phyloP scores from a whole-genome alignment of 2,113 vertebrate genomes.

The Rhinogobius similis region DNA sequence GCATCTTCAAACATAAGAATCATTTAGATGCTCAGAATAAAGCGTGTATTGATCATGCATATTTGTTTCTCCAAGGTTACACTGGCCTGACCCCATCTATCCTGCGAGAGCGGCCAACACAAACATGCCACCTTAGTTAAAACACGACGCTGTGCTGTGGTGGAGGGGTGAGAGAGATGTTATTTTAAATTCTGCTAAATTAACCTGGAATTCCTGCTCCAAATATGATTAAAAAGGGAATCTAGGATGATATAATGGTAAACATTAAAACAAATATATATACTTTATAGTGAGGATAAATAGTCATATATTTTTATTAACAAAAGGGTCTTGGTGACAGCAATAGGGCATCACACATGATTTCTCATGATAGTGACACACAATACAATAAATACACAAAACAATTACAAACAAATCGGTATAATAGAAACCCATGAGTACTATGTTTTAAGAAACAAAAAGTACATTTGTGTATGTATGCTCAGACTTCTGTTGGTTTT shows the following conservation, averaged over 20 bases:
- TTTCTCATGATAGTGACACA: neutral
- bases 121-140: slow-evolving; percentile 66
- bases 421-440: too few relatives aligned
- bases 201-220: neutral
- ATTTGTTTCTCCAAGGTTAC: slow-evolving; percentile 80
- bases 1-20: slow-evolving; percentile 60
- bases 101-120: slow-evolving; percentile 62
- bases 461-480: too few relatives aligned
- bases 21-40: slow-evolving; percentile 77
- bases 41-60: slow-evolving; percentile 81
- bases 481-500: too few relatives aligned
- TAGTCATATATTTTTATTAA: neutral
- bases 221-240: neutral
- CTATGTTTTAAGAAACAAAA: too few relatives aligned
- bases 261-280: too few relatives aligned
- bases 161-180: slow-evolving; percentile 16
- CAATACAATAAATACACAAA: neutral
- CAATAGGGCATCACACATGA: neutral
- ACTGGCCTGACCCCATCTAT: slow-evolving; percentile 74
- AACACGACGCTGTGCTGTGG: slow-evolving; percentile 59
- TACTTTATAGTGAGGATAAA: neutral
- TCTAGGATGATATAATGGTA: too few relatives aligned
- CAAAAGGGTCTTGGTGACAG: neutral
- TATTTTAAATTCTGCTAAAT: slow-evolving; percentile 8
- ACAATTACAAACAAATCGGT: too few relatives aligned